Conservation (phyloP, 2,797 vertebrate species). For the Muraenolepis orangiensis region DNA sequence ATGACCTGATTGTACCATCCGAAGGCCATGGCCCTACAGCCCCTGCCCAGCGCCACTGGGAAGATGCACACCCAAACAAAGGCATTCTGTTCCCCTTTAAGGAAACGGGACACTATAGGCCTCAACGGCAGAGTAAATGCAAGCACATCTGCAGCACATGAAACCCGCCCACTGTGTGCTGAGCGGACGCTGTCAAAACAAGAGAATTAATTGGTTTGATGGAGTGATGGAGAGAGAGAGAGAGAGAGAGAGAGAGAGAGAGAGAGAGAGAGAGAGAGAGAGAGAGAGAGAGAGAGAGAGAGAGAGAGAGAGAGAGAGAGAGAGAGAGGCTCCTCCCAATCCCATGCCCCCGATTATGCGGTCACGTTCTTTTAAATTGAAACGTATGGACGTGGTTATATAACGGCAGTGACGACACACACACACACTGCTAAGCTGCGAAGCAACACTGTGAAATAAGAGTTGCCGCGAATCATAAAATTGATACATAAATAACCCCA, state of each 20-base stretch:
- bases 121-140: slow-evolving; percentile 42
- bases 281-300: slow-evolving; percentile 3
- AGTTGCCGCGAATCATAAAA: neutral
- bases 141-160: slow-evolving; percentile 58
- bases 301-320: slow-evolving; percentile 7
- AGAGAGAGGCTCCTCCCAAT: neutral
- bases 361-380: neutral
- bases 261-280: neutral
- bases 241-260: slow-evolving; percentile 8
- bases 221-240: slow-evolving; percentile 35
- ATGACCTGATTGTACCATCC: slow-evolving; percentile 61
- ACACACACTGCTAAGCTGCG: slow-evolving; percentile 5
- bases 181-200: slow-evolving; percentile 26
- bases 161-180: slow-evolving; percentile 31
- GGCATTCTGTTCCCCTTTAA: slow-evolving; percentile 58
- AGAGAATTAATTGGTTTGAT: slow-evolving; percentile 55
- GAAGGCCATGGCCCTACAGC: neutral
- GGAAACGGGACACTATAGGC: slow-evolving; percentile 62
- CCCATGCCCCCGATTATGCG: neutral
- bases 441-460: neutral
- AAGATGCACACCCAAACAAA: slow-evolving; percentile 41
- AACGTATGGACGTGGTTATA: neutral
- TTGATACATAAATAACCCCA: too few species aligned
- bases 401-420: neutral
- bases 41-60: neutral